Conservation (phyloP, 2,797 vertebrate species). For the Macropus fuliginosus region DNA sequence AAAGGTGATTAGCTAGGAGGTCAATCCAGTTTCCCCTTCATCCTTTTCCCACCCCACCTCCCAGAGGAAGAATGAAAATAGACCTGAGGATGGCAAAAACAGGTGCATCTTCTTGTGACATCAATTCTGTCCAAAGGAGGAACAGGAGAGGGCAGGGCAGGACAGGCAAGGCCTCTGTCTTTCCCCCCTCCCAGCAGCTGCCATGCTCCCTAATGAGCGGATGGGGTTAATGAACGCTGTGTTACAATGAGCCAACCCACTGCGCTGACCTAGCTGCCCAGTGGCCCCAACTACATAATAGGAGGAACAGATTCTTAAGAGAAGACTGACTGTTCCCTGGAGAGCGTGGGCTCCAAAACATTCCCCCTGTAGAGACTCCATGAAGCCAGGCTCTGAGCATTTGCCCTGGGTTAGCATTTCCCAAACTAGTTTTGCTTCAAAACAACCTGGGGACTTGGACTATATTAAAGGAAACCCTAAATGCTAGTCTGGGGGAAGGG, state of each 20-base stretch:
- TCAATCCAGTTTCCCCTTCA: background rate
- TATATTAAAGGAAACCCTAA: background rate
- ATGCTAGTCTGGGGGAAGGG: background rate
- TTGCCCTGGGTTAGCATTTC: background rate
- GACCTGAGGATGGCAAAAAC: background rate
- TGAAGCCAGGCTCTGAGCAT: background rate
- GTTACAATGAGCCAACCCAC: background rate
- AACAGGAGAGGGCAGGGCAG: rapidly evolving
- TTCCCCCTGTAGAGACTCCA: background rate
- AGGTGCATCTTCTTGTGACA: background rate
- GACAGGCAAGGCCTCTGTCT: background rate
- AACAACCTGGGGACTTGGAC: background rate
- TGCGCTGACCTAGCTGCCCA: background rate
- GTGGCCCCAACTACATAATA: background rate
- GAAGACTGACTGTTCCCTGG: background rate
- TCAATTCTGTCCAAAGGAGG: background rate
- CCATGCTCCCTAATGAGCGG: rapidly evolving
- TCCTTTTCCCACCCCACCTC: background rate
- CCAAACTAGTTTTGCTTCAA: constrained; percentile 4
- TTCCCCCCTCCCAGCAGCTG: background rate
- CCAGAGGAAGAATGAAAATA: background rate
- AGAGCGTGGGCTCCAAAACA: background rate
- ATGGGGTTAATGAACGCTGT: rapidly evolving
- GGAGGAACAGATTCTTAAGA: background rate
- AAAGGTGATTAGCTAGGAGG: too few species aligned